Evolutionary conservation across 2,888 invertebrate genomes (phyloP), one percentile per base, ranked within the genome.

Genomic region (Halictus ligatus): DNA sequence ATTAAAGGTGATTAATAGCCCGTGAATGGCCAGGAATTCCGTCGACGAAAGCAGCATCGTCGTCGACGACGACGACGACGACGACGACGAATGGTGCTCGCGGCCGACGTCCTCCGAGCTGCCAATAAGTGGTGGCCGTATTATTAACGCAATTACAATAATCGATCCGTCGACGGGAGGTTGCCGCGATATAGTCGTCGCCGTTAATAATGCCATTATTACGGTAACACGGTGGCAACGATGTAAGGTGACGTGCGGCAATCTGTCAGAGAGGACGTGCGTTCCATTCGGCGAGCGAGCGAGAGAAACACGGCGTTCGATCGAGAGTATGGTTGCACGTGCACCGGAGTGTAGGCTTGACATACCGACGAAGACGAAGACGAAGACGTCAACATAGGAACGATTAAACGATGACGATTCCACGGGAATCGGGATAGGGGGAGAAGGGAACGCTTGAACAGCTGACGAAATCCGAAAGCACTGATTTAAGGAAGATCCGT

Each of bases 341-440:
- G 0, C 40, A 50, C 69, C 80, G 29, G 15, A 5, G 4, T 35
- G 35, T n/a, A 13, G n/a, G 67, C 58, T 64, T 87, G 86, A 87
- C 78, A 83, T 85, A 88, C 88, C 77, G 83, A 81, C 81, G 60
- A 75, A n/a, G n/a, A n/a, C 81, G 60, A 75, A n/a, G n/a, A n/a
- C 64, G 29, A 64, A 64, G 29, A 64, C 8, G 29, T 64, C 25
- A 12, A 75, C 78, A 48, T 60, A 29, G 80, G n/a, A 60, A 77
- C 84, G 85, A 89, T 90, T 90, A 89, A 87, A 85, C 73, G 72
- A 81, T 71, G 87, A 90, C 85, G 87, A 88, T 85, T 83, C 64
- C 78, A 74, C 25, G 85, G 64, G 80, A 80, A 46, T 64, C 64
- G 48, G 69, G 35, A 35, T 35, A 35, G 35, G 35, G 35, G 35